phyloP scores from a whole-genome alignment of 2,113 vertebrate genomes.

The Atlantisia rogersi region DNA sequence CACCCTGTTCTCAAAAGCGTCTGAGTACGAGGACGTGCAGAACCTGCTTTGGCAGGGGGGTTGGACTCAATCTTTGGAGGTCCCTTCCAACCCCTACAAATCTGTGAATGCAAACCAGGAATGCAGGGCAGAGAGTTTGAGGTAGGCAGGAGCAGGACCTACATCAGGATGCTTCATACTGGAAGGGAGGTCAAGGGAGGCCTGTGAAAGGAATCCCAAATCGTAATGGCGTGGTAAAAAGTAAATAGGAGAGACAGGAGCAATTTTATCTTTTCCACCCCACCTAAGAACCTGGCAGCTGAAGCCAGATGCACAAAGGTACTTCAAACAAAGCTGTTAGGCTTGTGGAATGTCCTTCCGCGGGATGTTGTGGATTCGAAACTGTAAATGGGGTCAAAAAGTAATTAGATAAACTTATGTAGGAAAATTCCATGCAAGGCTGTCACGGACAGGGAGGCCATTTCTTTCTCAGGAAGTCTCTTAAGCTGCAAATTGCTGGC shows the following conservation, averaged over 20 bases:
- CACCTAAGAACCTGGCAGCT: background rate
- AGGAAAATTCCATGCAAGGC: conserved; percentile 32
- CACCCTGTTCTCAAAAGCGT: background rate
- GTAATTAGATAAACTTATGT: background rate
- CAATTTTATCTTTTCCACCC: background rate
- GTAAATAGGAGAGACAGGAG: background rate
- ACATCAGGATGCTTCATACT: background rate
- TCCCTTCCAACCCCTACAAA: too few relatives aligned
- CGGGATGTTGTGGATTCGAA: conserved; percentile 33
- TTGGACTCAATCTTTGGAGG: too few relatives aligned
- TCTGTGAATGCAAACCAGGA: background rate
- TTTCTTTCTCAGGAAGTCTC: background rate
- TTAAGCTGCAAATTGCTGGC: background rate
- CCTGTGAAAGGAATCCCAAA: background rate
- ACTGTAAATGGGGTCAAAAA: conserved; percentile 43
- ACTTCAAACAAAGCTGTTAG: background rate
- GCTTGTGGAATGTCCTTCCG: conserved; percentile 50
- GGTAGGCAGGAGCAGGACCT: background rate
- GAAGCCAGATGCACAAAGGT: background rate
- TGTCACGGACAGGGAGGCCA: background rate
- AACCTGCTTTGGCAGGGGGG: too few relatives aligned
- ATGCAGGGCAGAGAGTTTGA: background rate
- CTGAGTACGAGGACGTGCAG: background rate
- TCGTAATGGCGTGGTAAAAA: background rate
- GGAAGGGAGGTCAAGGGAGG: background rate